phyloP scores from a whole-genome alignment of 2,797 vertebrate genomes.

The Ispidina picta region DNA sequence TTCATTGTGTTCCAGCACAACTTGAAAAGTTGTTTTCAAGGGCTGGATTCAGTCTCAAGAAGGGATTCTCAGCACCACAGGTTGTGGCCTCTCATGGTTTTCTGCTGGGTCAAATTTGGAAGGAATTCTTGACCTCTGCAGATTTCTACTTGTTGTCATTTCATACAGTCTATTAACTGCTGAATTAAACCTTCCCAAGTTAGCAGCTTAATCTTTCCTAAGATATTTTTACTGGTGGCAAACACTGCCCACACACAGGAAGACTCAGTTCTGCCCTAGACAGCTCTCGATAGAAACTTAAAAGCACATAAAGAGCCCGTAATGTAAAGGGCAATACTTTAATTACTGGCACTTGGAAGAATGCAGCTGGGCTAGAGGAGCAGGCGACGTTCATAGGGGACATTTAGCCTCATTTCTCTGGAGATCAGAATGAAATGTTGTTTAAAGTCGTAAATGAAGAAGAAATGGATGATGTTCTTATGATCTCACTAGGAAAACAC shows the following conservation, averaged over 20 bases:
- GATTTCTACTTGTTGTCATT: not conserved
- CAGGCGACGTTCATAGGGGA: not conserved
- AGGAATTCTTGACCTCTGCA: not conserved
- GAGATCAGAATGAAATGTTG: conserved; percentile 44
- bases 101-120: not conserved
- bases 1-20: not conserved
- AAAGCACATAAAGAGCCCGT: not conserved
- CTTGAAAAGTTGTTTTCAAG: not conserved
- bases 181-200: conserved; percentile 5
- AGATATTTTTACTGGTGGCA: conserved; percentile 11
- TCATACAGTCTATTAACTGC: not conserved
- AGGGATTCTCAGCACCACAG: not conserved
- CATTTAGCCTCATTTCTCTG: conserved; percentile 36
- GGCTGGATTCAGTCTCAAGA: not conserved
- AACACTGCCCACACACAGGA: conserved; percentile 31
- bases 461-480: conserved; percentile 14
- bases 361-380: conserved; percentile 46
- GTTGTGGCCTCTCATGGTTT: not conserved
- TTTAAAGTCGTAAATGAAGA: conserved; percentile 43
- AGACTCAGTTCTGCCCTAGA: conserved; percentile 18
- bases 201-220: not conserved
- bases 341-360: conserved; percentile 38
- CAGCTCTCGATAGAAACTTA: not conserved
- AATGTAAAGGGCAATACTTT: conserved; percentile 14
- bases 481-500: conserved; percentile 44